Evolutionary conservation across 2,888 invertebrate species (phyloP).

Genomic region (Troides helena): DNA sequence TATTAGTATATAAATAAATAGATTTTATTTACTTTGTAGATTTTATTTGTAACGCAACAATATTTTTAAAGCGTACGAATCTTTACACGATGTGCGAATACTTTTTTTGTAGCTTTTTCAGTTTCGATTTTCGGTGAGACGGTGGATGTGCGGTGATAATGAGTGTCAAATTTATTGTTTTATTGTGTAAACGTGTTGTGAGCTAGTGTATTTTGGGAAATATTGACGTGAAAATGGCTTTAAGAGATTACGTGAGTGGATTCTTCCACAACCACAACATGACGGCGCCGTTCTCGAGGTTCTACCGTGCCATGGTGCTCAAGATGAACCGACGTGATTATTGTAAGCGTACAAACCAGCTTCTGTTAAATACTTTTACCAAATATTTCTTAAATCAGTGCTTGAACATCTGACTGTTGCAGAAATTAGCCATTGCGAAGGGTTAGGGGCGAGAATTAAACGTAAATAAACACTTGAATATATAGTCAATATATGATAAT

Average conservation of each 20-base stretch:
- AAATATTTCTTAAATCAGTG: too few relatives aligned
- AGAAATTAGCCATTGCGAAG: too few relatives aligned
- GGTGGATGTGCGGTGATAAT: constrained; percentile 64
- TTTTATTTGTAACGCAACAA: constrained; percentile 7
- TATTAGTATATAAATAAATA: constrained; percentile 33
- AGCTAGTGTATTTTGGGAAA: constrained; percentile 38
- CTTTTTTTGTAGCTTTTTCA: constrained; percentile 32
- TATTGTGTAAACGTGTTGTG: constrained; percentile 49
- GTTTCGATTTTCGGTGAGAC: constrained; percentile 37
- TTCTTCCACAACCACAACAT: constrained; percentile 57
- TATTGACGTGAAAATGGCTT: constrained; percentile 46
- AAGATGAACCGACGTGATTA: constrained; percentile 75
- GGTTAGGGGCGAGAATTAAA: too few relatives aligned
- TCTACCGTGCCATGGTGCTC: constrained; percentile 74
- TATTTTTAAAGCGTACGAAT: constrained; percentile 26
- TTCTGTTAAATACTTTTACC: too few relatives aligned
- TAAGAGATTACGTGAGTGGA: constrained; percentile 49
- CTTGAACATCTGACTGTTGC: too few relatives aligned
- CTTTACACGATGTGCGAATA: constrained; percentile 35
- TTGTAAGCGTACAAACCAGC: constrained; percentile 20
- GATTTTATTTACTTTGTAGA: neutral
- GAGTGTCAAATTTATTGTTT: constrained; percentile 75
- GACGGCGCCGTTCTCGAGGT: constrained; percentile 68
- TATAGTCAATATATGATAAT: too few relatives aligned
- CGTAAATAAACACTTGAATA: too few relatives aligned